phyloP scores from a whole-genome alignment of 35 echinoderm and acorn worm species.

The Stichopus chloronotus region DNA sequence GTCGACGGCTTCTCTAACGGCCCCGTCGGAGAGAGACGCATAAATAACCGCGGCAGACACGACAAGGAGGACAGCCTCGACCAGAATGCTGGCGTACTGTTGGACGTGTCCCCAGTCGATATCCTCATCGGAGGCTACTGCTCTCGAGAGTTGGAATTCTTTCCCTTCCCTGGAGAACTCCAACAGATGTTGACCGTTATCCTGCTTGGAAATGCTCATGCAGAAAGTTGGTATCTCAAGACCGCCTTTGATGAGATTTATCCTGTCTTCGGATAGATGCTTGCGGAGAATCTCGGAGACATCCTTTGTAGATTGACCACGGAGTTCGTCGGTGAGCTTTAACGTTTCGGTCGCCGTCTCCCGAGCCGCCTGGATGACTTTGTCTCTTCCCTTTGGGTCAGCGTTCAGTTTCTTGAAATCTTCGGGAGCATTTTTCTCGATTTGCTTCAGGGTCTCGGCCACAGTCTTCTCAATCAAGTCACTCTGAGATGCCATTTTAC shows the following conservation, averaged over 20 bases:
- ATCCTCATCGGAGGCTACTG: too few species aligned
- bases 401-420: constrained; percentile 57
- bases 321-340: constrained; percentile 35
- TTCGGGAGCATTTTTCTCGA: constrained; percentile 48
- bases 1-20: not conserved
- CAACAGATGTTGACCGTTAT: not conserved
- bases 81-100: too few species aligned
- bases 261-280: constrained; percentile 49
- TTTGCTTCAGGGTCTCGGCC: constrained; percentile 46
- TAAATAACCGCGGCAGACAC: constrained; percentile 46
- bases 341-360: constrained; percentile 52
- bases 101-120: too few species aligned
- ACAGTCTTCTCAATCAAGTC: constrained; percentile 56
- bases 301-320: not conserved
- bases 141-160: not conserved
- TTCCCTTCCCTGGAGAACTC: constrained; percentile 30
- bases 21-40: not conserved
- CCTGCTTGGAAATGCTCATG: constrained; percentile 31
- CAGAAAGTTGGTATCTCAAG: constrained; percentile 60
- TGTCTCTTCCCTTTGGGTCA: constrained; percentile 31
- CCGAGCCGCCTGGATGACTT: constrained; percentile 51
- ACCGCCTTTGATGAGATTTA: constrained; percentile 45
- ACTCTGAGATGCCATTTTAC: constrained; percentile 53
- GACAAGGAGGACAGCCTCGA: constrained; percentile 49
- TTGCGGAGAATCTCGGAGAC: constrained; percentile 30